Conservation (phyloP, 1,140 invertebrate genomes). For the Leguminivora glycinivorella region DNA sequence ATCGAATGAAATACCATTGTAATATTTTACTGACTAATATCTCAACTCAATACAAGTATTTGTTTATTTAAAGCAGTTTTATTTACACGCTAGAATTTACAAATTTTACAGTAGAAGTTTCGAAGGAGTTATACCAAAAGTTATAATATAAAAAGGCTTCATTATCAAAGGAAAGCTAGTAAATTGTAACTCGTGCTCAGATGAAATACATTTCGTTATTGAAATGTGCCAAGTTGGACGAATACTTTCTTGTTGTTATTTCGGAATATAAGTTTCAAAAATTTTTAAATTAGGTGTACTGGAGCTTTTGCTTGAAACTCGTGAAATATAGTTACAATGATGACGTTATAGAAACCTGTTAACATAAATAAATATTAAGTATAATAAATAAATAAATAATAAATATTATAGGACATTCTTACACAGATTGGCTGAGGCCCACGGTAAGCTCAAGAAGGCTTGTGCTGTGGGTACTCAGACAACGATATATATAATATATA, state of each 20-base stretch:
- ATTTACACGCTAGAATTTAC: background rate
- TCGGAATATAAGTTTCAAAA: background rate
- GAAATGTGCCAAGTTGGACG: slow-evolving; percentile 18
- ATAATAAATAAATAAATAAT: too few species aligned
- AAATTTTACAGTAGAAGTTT: background rate
- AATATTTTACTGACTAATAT: too few species aligned
- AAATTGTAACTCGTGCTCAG: background rate
- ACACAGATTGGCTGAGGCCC: too few species aligned
- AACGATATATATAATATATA: too few species aligned
- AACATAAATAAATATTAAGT: too few species aligned
- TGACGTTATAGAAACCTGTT: too few species aligned
- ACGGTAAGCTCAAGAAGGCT: too few species aligned
- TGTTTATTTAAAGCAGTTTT: background rate
- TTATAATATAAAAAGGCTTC: background rate
- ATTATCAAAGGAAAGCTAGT: slow-evolving; percentile 18
- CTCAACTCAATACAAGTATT: background rate
- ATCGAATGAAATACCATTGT: too few species aligned
- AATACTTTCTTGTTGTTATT: background rate
- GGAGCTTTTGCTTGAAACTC: background rate
- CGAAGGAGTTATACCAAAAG: background rate
- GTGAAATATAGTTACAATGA: too few species aligned
- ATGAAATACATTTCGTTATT: slow-evolving; percentile 24
- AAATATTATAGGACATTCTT: too few species aligned
- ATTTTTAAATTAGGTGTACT: background rate
- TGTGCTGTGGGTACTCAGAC: too few species aligned